These are phyloP conservation scores for Phymatocera aterrima DNA, from an alignment of 2,888 invertebrate species.

Conservation along the genomic window DNA sequence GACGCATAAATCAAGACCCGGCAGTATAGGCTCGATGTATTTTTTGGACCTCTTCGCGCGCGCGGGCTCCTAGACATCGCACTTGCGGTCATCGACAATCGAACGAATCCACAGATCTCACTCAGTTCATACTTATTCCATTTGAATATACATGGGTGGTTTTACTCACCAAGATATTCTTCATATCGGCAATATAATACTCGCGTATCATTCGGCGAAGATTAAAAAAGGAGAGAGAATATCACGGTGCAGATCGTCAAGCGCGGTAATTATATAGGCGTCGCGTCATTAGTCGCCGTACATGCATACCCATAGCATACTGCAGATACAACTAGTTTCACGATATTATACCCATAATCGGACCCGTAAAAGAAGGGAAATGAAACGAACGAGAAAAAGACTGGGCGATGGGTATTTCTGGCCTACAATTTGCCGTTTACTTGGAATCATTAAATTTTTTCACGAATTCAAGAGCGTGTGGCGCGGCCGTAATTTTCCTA, in stretches of 20 bases:
- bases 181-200: no score
- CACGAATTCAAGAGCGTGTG: conserved; percentile 37
- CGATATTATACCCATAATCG: conserved; percentile 24
- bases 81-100: conserved; percentile 3
- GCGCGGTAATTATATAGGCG: conserved; percentile 14
- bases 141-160: no score
- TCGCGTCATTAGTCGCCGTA: conserved; percentile 38
- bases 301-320: neutral
- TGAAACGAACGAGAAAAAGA: neutral
- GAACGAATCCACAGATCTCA: neutral
- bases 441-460: conserved; percentile 39
- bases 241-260: neutral
- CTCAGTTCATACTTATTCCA: no score
- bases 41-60: neutral
- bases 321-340: conserved; percentile 12
- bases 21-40: conserved; percentile 7
- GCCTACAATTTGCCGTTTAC: conserved; percentile 32
- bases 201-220: no score
- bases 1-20: conserved; percentile 42
- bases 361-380: conserved; percentile 2
- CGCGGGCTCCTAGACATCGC: neutral
- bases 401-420: neutral
- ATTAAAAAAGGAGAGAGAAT: neutral
- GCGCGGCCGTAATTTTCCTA: conserved; percentile 33
- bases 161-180: no score